Evolutionary conservation across 1,140 invertebrate species (phyloP).

Genomic region (Chlorops oryzae): DNA sequence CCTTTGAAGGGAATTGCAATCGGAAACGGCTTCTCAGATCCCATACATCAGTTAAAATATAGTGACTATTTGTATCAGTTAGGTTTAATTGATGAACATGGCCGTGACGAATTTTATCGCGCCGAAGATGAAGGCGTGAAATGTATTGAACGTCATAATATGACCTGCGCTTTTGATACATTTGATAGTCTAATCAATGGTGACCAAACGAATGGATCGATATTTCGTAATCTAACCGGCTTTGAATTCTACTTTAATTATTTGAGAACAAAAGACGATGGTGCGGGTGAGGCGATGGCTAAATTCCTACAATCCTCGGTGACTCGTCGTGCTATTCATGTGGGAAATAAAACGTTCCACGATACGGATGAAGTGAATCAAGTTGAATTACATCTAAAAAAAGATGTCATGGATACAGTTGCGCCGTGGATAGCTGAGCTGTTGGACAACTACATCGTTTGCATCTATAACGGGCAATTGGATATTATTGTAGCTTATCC

Average conservation of each 20-base stretch:
- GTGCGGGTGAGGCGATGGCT: conserved; percentile 38
- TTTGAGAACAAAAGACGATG: conserved; percentile 53
- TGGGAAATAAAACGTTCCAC: conserved; percentile 70
- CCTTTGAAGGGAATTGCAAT: conserved; percentile 71
- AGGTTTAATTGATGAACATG: conserved; percentile 67
- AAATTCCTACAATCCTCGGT: conserved; percentile 56
- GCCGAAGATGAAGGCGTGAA: conserved; percentile 54
- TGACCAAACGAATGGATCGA: conserved; percentile 57
- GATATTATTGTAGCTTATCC: conserved; percentile 81
- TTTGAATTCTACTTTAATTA: conserved; percentile 77
- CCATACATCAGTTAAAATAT: conserved; percentile 70
- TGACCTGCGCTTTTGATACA: conserved; percentile 58
- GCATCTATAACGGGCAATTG: conserved; percentile 76
- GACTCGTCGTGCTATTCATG: conserved; percentile 69
- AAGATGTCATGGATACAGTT: conserved; percentile 78
- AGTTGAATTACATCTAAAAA: conserved; percentile 63
- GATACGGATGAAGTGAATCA: conserved; percentile 48
- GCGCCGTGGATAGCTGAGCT: conserved; percentile 68
- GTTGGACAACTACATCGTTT: conserved; percentile 59
- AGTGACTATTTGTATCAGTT: conserved; percentile 76
- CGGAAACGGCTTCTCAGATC: conserved; percentile 80
- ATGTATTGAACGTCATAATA: conserved; percentile 59
- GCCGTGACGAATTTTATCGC: conserved; percentile 55
- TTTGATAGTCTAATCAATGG: conserved; percentile 69
- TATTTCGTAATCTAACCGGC: conserved; percentile 75